Conservation (phyloP, 2,797 vertebrate genomes). For the Lutra lutra region DNA sequence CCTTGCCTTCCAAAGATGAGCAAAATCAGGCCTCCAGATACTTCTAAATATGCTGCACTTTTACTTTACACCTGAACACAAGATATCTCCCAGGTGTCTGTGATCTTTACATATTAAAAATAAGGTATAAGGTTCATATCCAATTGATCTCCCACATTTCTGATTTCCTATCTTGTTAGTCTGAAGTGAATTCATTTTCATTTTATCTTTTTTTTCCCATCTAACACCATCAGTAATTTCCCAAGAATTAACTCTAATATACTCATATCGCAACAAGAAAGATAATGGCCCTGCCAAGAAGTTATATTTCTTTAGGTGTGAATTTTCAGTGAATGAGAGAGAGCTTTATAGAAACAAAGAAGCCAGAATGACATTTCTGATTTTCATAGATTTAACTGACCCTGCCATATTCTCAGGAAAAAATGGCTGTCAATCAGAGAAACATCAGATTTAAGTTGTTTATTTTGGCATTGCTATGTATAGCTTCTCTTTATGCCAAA, state of each 20-base stretch:
- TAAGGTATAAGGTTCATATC: constrained; percentile 5
- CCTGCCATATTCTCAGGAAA: constrained; percentile 17
- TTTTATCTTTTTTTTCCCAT: constrained; percentile 6
- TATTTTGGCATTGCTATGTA: constrained; percentile 57
- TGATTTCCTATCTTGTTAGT: constrained; percentile 46
- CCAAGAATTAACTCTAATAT: constrained; percentile 60
- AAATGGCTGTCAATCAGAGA: constrained; percentile 57
- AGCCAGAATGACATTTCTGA: constrained; percentile 45
- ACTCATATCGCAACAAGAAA: constrained; percentile 67
- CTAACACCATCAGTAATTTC: constrained; percentile 48
- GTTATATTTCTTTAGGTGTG: not conserved
- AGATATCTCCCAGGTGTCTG: not conserved
- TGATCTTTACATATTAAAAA: constrained; percentile 56
- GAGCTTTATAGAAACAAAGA: not conserved
- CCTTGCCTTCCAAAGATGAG: not conserved
- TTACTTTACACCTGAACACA: not conserved
- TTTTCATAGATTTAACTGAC: constrained; percentile 58
- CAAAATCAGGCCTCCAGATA: not conserved
- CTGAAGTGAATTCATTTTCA: constrained; percentile 56
- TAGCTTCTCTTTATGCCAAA: constrained; percentile 19
- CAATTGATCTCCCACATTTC: not conserved
- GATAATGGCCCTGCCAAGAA: constrained; percentile 59
- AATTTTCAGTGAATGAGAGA: constrained; percentile 38
- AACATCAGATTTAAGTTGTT: constrained; percentile 45
- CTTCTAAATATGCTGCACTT: not conserved